These are phyloP conservation scores for Dendroctonus ponderosae DNA, from an alignment of 1,140 invertebrate species.

Conservation along the genomic window DNA sequence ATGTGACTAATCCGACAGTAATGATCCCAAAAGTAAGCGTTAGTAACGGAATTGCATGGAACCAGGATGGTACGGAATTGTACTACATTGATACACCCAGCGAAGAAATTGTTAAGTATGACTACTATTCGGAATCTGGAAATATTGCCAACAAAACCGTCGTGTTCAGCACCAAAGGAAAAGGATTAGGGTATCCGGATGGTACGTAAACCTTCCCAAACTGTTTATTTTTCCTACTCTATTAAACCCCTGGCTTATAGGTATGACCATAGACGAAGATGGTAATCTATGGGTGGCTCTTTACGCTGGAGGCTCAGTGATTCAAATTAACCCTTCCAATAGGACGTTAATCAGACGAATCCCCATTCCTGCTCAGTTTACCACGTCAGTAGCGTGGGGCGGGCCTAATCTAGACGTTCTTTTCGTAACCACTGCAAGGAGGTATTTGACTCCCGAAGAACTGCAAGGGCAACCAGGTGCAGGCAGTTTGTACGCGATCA, in stretches of 20 bases:
- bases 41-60: constrained; percentile 84
- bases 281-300: constrained; percentile 67
- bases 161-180: constrained; percentile 28
- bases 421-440: constrained; percentile 69
- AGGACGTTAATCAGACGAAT: constrained; percentile 56
- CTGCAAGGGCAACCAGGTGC: constrained; percentile 60
- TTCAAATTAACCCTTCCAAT: constrained; percentile 56
- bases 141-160: constrained; percentile 50
- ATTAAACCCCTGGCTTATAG: constrained; percentile 38
- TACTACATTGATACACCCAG: constrained; percentile 77
- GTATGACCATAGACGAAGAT: constrained; percentile 68
- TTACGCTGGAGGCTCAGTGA: constrained; percentile 55
- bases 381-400: constrained; percentile 79
- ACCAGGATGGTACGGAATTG: constrained; percentile 63
- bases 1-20: constrained; percentile 49
- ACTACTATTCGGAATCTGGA: constrained; percentile 70
- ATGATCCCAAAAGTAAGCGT: constrained; percentile 59
- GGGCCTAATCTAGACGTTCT: constrained; percentile 71
- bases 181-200: constrained; percentile 17
- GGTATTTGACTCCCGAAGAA: constrained; percentile 53
- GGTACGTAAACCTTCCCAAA: constrained; percentile 13
- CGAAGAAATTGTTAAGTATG: constrained; percentile 62
- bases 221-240: constrained; percentile 29
- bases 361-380: constrained; percentile 65
- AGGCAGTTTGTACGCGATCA: constrained; percentile 72